Evolutionary conservation across 2,113 vertebrate species (phyloP).

Genomic region (Gambusia affinis): DNA sequence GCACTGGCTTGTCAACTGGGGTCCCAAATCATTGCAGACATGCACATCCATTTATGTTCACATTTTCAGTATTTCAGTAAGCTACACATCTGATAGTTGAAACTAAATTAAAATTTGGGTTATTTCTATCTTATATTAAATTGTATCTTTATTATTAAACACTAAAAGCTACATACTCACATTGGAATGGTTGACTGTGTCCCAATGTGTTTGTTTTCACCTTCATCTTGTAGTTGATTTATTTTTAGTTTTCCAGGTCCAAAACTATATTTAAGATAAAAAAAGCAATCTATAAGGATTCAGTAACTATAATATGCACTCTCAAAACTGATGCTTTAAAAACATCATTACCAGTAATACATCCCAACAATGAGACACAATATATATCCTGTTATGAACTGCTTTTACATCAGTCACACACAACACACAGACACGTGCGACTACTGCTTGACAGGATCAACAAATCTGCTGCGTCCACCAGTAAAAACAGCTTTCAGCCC

Average conservation of each 20-base stretch:
- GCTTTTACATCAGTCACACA: too few relatives aligned
- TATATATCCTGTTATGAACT: too few relatives aligned
- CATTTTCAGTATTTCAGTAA: neutral
- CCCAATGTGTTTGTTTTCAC: neutral
- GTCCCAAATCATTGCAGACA: slow-evolving; percentile 22
- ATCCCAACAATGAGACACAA: too few relatives aligned
- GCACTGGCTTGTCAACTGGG: slow-evolving; percentile 10
- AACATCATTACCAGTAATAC: too few relatives aligned
- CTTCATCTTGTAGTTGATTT: neutral
- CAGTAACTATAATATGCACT: too few relatives aligned
- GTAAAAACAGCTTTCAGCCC: neutral
- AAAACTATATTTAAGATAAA: neutral
- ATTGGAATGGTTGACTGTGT: neutral
- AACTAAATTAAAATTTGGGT: neutral
- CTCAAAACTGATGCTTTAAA: too few relatives aligned
- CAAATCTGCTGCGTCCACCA: neutral
- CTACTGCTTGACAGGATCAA: neutral
- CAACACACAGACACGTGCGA: neutral
- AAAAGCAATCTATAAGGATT: too few relatives aligned
- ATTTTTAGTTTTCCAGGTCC: neutral
- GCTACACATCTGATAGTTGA: neutral
- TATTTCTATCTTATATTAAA: neutral
- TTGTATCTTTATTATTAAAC: too few relatives aligned
- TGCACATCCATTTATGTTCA: neutral
- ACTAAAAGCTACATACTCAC: neutral